Base-by-base conservation (phyloP, 2,113 vertebrate genomes). In the Menidia beryllina region DNA sequence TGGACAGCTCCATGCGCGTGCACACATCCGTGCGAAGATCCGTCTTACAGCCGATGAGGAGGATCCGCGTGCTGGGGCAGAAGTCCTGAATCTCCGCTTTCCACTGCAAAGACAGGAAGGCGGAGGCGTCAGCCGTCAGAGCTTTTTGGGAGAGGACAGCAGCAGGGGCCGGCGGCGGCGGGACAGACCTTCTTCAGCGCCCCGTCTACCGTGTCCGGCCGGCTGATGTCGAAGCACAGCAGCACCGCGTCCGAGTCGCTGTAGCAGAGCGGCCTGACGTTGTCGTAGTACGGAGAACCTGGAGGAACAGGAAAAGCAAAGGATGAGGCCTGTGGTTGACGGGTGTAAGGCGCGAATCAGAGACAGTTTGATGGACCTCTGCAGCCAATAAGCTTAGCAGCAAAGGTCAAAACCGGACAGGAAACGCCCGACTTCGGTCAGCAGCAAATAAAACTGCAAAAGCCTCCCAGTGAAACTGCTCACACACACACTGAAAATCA, bases 271-370 rank as follows among this genome's bases (percentile, higher is more conserved):
- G 97, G 97, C 15, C 97, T 93, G 62, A 99, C 97, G 0, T 98
- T 99, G 91, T 99, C 96, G 0, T 98, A 99, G 87, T 99, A 98
- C 0, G 97, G 97, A 51, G 96, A 98, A 11, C 97, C 97, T 98
- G 56, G 12, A 68, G 23, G n/a, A 30, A 72, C 25, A 69, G 12
- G 57, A 57, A 10, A 79, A 20, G 51, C 24, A 53, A 7, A 38
- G 2, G 50, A 12, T 4, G 27, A 25, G 21, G 23, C 3, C 14
- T 61, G 7, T 26, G 19, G 7, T n/a, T 45, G n/a, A n/a, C n/a
- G n/a, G n/a, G n/a, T n/a, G n/a, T n/a, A n/a, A n/a, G n/a, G n/a
- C n/a, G n/a, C n/a, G n/a, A n/a, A n/a, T n/a, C n/a, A n/a, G n/a
- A n/a, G n/a, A n/a, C n/a, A n/a, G n/a, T n/a, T n/a, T n/a, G n/a